phyloP scores from a whole-genome alignment of 2,888 invertebrate species.

The Aproaerema taeniolella region DNA sequence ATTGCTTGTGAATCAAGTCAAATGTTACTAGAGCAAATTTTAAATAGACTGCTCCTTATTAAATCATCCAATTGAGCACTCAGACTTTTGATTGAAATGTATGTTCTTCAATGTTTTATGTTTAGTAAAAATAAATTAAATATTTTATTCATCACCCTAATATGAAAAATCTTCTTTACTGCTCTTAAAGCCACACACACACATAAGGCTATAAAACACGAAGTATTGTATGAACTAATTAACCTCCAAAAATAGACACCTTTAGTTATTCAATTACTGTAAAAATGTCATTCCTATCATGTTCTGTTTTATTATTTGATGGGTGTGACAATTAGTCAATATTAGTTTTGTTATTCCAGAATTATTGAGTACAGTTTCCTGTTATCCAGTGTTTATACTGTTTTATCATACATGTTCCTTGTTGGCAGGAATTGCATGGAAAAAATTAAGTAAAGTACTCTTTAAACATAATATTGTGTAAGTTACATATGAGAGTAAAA shows the following conservation, averaged over 20 bases:
- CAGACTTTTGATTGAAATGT: no score
- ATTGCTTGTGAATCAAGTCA: conserved; percentile 28
- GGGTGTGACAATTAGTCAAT: conserved; percentile 38
- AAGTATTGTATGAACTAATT: no score
- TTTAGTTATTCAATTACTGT: conserved; percentile 33
- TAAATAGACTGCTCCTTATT: conserved; percentile 20
- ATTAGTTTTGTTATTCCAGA: conserved; percentile 35
- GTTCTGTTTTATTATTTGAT: conserved; percentile 38
- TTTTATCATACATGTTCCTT: conserved; percentile 1
- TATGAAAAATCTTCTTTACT: no score
- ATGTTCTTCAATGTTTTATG: no score
- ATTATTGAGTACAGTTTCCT: conserved; percentile 25
- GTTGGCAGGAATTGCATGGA: not conserved
- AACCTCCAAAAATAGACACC: conserved; percentile 32
- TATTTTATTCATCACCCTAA: no score
- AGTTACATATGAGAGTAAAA: conserved; percentile 3
- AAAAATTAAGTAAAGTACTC: not conserved
- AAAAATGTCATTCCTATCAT: conserved; percentile 39
- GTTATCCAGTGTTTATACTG: conserved; percentile 6
- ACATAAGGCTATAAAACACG: no score
- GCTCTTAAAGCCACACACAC: no score
- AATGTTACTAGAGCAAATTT: conserved; percentile 32
- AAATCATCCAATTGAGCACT: no score
- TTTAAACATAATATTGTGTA: not conserved
- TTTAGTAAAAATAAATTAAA: no score